Conservation (phyloP, 2,113 vertebrate genomes). For the Notarius lentiginosus region DNA sequence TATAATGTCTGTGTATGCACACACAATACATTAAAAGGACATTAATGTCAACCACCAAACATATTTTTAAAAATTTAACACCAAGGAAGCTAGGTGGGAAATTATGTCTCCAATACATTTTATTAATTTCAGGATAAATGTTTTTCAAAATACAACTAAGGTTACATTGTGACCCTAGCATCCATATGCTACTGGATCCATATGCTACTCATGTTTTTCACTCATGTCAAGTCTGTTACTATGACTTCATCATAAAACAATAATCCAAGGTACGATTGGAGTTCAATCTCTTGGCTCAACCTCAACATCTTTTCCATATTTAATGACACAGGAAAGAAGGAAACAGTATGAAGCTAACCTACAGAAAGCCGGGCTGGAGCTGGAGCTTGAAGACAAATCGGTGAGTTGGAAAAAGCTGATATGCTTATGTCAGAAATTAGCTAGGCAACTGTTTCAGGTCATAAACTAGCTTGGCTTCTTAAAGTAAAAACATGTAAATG, state of each 20-base stretch:
- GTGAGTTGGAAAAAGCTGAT: slow-evolving; percentile 65
- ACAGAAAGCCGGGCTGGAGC: slow-evolving; percentile 84
- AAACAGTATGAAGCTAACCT: slow-evolving; percentile 88
- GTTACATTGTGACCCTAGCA: background rate
- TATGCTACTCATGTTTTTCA: too few species aligned
- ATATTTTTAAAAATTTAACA: too few species aligned
- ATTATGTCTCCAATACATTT: too few species aligned
- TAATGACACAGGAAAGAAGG: slow-evolving; percentile 82
- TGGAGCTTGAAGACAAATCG: slow-evolving; percentile 90
- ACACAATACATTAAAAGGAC: too few species aligned
- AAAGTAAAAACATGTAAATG: background rate
- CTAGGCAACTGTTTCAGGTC: background rate
- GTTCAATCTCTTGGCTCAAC: background rate
- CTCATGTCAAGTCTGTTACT: too few species aligned
- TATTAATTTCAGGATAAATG: too few species aligned
- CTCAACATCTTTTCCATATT: background rate
- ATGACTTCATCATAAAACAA: background rate
- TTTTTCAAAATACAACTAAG: background rate
- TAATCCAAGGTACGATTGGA: background rate
- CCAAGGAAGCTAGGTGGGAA: too few species aligned
- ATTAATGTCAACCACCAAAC: too few species aligned
- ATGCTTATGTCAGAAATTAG: background rate
- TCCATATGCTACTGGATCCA: too few species aligned
- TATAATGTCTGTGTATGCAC: too few species aligned
- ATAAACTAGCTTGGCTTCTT: background rate